Base-by-base conservation (phyloP, 2,797 vertebrate species). In the Eulemur mongoz region DNA sequence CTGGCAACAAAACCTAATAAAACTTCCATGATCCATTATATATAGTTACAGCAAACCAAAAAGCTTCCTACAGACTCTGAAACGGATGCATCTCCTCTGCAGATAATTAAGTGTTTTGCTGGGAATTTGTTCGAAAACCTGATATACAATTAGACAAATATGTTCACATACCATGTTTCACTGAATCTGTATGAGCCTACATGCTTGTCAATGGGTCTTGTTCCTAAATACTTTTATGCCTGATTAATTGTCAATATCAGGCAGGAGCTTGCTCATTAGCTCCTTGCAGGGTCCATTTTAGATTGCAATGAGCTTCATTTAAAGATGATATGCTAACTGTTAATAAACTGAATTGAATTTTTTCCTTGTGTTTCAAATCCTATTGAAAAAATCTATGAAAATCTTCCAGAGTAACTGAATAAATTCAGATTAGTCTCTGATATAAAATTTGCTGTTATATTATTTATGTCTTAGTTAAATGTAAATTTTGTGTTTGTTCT, bases 181-280 rank as follows among this genome's bases (percentile, higher is more conserved):
- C 97, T 98, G 97, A 98, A 98, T 97, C 97, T 97, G 93, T 97
- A 93, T 97, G 97, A 98, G 98, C 93, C 84, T 98, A 96, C 97
- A 82, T 91, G 94, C 97, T 98, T 98, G 98, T 98, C 98, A 98
- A 97, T 98, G 98, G 94, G 96, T 98, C 98, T 97, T 98, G 98
- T 98, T 98, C 98, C 97, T 98, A 98, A 98, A 98, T 97, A 98
- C 97, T 97, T 99, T 99, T 98, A 98, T 98, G 98, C 98, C 97
- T 99, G 98, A 98, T 98, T 99, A 98, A 98, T 98, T 98, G 97
- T 98, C 98, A 98, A 98, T 98, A 98, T 98, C 98, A 98, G 98
- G 97, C 98, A 98, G 97, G 97, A 98, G 97, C 97, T 98, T 98
- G 98, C 98, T 99, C 98, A 98, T 98, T 99, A 99, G 98, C 98